Evolutionary conservation across 2,113 vertebrate genomes (phyloP).

Genomic region (Dolichallabes microphthalmus): DNA sequence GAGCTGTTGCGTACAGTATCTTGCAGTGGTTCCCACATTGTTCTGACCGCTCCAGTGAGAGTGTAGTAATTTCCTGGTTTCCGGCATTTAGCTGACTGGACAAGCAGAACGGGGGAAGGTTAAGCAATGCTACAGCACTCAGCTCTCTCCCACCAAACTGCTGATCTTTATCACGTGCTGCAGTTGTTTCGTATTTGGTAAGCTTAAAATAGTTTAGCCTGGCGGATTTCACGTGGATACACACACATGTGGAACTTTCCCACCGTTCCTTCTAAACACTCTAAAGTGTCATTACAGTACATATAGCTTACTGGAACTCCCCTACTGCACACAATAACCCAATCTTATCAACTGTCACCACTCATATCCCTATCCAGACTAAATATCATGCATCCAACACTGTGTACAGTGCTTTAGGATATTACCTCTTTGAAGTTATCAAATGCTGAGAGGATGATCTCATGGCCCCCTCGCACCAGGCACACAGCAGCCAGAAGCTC

Average conservation of each 20-base stretch:
- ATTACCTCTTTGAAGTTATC: conserved; percentile 98
- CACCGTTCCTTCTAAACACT: conserved; percentile 8
- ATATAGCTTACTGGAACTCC: conserved; percentile 11
- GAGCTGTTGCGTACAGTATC: conserved; percentile 8
- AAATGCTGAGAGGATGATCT: conserved; percentile 96
- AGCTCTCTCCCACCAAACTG: conserved; percentile 53
- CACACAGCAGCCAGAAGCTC: conserved; percentile 95
- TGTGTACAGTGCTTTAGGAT: conserved; percentile 13
- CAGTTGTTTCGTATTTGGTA: conserved; percentile 61
- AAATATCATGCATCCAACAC: background rate
- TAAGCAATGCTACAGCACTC: conserved; percentile 53
- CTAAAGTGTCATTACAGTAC: background rate
- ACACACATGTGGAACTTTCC: conserved; percentile 27
- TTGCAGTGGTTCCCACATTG: conserved; percentile 42
- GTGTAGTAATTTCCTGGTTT: conserved; percentile 58
- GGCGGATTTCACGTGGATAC: background rate
- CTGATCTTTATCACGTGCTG: conserved; percentile 64
- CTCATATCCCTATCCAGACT: conserved; percentile 13
- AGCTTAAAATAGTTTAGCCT: conserved; percentile 57
- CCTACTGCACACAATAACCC: background rate
- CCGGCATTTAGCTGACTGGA: conserved; percentile 57
- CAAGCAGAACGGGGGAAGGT: conserved; percentile 52
- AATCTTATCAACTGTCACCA: conserved; percentile 21
- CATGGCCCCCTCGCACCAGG: conserved; percentile 92
- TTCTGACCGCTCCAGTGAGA: conserved; percentile 56